phyloP scores from a whole-genome alignment of 2,113 vertebrate genomes.

The Nicator chloris region DNA sequence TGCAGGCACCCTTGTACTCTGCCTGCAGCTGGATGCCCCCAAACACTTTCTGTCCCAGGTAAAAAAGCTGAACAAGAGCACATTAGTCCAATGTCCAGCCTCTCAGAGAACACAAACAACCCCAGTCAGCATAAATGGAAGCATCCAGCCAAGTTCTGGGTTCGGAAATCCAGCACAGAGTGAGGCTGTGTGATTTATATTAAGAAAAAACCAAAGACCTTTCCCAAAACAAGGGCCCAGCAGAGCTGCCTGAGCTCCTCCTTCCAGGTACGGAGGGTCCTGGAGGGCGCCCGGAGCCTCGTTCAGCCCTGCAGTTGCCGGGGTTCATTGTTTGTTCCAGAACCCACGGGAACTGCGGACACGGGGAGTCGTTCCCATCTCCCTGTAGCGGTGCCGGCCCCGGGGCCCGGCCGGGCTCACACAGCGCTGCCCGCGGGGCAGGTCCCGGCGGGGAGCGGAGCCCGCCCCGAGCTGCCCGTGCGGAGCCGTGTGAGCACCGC shows the following conservation, averaged over 20 bases:
- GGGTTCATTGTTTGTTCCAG: background rate
- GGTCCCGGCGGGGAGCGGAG: background rate
- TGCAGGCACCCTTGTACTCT: background rate
- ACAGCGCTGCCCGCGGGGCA: background rate
- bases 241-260: background rate
- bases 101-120: background rate
- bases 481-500: too few relatives aligned
- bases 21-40: background rate
- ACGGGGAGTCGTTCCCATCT: background rate
- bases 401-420: background rate
- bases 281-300: fast-evolving
- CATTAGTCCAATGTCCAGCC: background rate
- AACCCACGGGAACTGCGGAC: background rate
- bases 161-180: background rate
- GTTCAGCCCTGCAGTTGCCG: background rate
- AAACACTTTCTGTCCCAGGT: background rate
- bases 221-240: background rate
- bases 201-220: background rate
- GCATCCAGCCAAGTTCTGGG: background rate
- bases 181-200: background rate
- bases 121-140: background rate
- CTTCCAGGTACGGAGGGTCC: background rate
- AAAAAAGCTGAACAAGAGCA: background rate
- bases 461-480: too few relatives aligned
- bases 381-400: conserved; percentile 29